Evolutionary conservation across 2,797 vertebrate genomes (phyloP).

Genomic region (Thalassophryne amazonica): DNA sequence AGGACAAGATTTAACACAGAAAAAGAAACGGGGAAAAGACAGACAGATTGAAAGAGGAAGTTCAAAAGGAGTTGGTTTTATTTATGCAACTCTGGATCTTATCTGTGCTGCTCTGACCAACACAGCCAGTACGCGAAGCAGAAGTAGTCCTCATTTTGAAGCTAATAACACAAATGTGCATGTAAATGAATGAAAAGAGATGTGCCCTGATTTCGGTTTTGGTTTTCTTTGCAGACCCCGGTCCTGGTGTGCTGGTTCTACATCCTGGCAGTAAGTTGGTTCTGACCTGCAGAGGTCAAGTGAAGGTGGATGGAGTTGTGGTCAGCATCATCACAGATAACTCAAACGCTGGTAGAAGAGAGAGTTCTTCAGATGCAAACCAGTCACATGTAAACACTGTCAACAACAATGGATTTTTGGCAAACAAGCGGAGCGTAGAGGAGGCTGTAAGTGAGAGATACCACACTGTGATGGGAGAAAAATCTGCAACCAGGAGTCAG

Average conservation of each 20-base stretch:
- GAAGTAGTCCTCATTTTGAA: not conserved
- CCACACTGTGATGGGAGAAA: not conserved
- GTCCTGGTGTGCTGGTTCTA: slow-evolving; percentile 61
- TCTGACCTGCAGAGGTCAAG: slow-evolving; percentile 63
- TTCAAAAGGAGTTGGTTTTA: slow-evolving; percentile 21
- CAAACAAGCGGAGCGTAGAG: not conserved
- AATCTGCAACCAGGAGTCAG: not conserved
- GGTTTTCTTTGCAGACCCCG: slow-evolving; percentile 51
- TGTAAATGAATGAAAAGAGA: too few species aligned
- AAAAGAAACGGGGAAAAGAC: slow-evolving; percentile 7
- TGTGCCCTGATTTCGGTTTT: not conserved
- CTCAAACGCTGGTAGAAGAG: not conserved
- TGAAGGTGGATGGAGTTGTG: slow-evolving; percentile 57
- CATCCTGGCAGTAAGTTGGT: slow-evolving; percentile 51
- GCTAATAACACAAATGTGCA: too few species aligned
- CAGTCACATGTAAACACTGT: not conserved
- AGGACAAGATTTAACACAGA: not conserved
- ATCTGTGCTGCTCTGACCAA: not conserved
- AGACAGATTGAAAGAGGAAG: slow-evolving; percentile 46
- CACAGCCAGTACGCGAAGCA: not conserved
- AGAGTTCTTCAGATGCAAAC: not conserved
- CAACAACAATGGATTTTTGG: not conserved
- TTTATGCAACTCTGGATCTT: slow-evolving; percentile 31
- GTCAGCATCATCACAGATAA: slow-evolving; percentile 7
- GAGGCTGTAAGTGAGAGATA: not conserved